phyloP scores from a whole-genome alignment of 2,888 invertebrate genomes.

The Ophion costatus region DNA sequence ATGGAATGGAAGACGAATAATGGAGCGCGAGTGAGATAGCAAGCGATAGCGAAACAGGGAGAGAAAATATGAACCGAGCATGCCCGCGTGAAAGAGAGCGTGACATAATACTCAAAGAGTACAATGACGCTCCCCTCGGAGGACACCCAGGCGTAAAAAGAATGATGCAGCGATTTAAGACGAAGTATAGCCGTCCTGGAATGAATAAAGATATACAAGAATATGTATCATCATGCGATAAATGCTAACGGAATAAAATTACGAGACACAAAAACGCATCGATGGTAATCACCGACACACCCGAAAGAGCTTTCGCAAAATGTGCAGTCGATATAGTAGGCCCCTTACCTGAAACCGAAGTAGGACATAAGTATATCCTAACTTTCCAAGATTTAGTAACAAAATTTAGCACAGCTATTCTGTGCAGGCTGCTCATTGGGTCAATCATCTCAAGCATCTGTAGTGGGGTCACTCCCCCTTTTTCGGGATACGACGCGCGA shows the following conservation, averaged over 20 bases:
- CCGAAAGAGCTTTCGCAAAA: slow-evolving; percentile 58
- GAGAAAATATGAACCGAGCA: background rate
- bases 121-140: slow-evolving; percentile 48
- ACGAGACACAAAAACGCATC: slow-evolving; percentile 51
- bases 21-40: background rate
- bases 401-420: slow-evolving; percentile 43
- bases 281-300: slow-evolving; percentile 57
- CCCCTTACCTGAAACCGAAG: slow-evolving; percentile 49
- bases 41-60: background rate
- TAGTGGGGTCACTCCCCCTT: no score
- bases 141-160: slow-evolving; percentile 57
- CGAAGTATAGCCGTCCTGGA: no score
- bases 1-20: no score
- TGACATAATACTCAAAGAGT: slow-evolving; percentile 37
- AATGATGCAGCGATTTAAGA: no score
- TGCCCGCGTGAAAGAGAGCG: slow-evolving; percentile 5
- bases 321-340: slow-evolving; percentile 68
- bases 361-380: slow-evolving; percentile 53
- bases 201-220: no score
- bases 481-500: no score
- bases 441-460: no score
- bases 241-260: no score
- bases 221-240: no score
- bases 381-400: slow-evolving; percentile 46
- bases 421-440: background rate